Base-by-base conservation (phyloP, 1,140 invertebrate species). In the Sycophila sp. region DNA sequence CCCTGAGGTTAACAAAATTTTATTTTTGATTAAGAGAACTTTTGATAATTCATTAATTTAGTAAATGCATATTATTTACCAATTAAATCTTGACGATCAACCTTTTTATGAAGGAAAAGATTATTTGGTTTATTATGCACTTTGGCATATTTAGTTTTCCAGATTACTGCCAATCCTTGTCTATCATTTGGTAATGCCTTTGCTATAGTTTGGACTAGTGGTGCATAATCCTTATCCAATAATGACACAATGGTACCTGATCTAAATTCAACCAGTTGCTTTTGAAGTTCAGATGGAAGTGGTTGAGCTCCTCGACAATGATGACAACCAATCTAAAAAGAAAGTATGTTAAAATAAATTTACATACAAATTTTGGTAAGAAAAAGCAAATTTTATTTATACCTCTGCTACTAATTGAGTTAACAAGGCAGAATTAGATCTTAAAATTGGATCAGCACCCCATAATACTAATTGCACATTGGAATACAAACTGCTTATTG, bases 71-170 rank as follows among this genome's bases (percentile, higher is more conserved):
- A 22, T n/a, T 22, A 53, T 26, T 71, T 78, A 85, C 84, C 85
- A 76, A 85, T 77, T 7, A 86, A 67, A 74, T 86, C 83, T 75
- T 86, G 85, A 17, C 85, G 77, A 73, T 84, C 79, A 30, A 83
- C 72, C 56, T 75, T 49, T 15, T 65, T 34, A 13, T 70, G 51
- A 47, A 84, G 59, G 42, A 84, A 81, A 51, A 85, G 73, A 77
- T 86, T 86, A 26, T 75, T 74, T 13, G 79, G 78, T n/a, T 65
- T 62, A 40, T 73, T 65, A 7, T 73, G 42, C 4, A 75, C 17
- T 15, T 66, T 72, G n/a, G 73, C 55, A 28, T 75, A 32, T 72
- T 80, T 78, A 22, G 71, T 79, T 58, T 76, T 84, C 83, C 83
- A 85, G 4, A 82, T 62, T 1, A 86, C 64, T 15, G 82, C 81